phyloP scores from a whole-genome alignment of 1,140 invertebrate species.

The Choristoneura fumiferana region DNA sequence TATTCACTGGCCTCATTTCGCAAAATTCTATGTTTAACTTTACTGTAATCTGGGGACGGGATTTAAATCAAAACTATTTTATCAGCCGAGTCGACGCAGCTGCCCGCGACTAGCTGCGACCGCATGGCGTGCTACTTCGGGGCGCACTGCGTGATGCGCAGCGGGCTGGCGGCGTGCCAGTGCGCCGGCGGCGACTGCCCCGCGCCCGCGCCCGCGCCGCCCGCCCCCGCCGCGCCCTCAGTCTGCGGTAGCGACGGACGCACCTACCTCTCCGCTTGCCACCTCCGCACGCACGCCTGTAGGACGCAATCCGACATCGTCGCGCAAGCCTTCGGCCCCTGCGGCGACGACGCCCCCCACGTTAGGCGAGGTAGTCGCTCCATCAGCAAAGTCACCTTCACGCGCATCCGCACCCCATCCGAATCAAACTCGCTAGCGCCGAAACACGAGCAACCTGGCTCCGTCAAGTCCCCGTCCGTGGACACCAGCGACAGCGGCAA shows the following conservation, averaged over 20 bases:
- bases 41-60: too few relatives aligned
- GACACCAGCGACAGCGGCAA: slow-evolving; percentile 69
- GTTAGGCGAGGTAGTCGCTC: slow-evolving; percentile 70
- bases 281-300: slow-evolving; percentile 87
- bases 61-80: too few relatives aligned
- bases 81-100: slow-evolving; percentile 83
- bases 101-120: slow-evolving; percentile 84
- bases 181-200: slow-evolving; percentile 82
- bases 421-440: not conserved
- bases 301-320: slow-evolving; percentile 88
- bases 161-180: slow-evolving; percentile 84
- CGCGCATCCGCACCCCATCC: slow-evolving; percentile 22
- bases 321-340: slow-evolving; percentile 87
- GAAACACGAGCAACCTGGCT: slow-evolving; percentile 20
- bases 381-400: slow-evolving; percentile 30
- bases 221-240: slow-evolving; percentile 67
- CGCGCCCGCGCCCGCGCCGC: slow-evolving; percentile 76
- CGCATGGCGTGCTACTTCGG: slow-evolving; percentile 91
- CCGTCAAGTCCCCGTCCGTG: slow-evolving; percentile 37
- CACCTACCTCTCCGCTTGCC: slow-evolving; percentile 86
- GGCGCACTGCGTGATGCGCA: slow-evolving; percentile 86
- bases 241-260: slow-evolving; percentile 89
- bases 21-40: too few relatives aligned
- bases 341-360: slow-evolving; percentile 61
- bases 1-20: too few relatives aligned